Conservation (phyloP, 2,888 invertebrate species). For the Coenonympha glycerion region DNA sequence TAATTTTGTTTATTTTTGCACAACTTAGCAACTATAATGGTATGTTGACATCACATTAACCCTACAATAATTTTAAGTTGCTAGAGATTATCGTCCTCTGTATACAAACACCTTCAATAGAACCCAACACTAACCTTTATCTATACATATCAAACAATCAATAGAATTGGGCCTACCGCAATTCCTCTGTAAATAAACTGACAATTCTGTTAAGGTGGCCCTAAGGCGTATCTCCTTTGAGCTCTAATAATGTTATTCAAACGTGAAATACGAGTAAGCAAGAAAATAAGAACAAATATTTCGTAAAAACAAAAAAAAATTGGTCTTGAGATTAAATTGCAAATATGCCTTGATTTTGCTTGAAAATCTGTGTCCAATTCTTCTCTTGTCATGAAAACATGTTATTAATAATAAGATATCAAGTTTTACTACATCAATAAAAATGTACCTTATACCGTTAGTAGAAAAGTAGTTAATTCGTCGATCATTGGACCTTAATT, state of each 20-base stretch:
- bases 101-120: background rate
- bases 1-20: too few relatives aligned
- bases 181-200: conserved; percentile 3
- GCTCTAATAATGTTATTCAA: conserved; percentile 5
- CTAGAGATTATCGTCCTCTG: background rate
- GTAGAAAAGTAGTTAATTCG: too few relatives aligned
- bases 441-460: too few relatives aligned
- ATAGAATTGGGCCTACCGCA: conserved; percentile 3
- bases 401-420: too few relatives aligned
- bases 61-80: background rate
- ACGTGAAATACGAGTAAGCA: conserved; percentile 6
- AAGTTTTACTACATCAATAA: too few relatives aligned
- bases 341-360: too few relatives aligned
- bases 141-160: conserved; percentile 2
- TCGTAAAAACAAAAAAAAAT: background rate
- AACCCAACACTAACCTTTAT: background rate
- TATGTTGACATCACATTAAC: too few relatives aligned
- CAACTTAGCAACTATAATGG: too few relatives aligned
- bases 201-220: conserved; percentile 1
- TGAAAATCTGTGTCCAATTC: too few relatives aligned
- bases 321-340: background rate
- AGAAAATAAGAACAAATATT: conserved; percentile 1
- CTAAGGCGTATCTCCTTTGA: conserved; percentile 4
- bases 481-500: too few relatives aligned
- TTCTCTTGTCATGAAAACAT: too few relatives aligned